Conservation (phyloP, 2,888 invertebrate species). For the Clunio marinus region DNA sequence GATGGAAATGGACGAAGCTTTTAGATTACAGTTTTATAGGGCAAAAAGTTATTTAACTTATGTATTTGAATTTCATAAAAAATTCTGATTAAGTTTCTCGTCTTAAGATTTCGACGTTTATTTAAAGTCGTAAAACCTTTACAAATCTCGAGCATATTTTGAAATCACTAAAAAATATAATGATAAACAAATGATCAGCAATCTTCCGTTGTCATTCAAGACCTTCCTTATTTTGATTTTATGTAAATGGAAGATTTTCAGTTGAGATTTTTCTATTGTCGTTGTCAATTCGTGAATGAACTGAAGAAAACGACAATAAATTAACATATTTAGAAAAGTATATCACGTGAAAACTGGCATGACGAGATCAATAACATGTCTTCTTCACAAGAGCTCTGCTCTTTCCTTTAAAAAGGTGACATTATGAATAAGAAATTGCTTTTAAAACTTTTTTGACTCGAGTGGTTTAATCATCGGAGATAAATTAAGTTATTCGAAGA, state of each 20-base stretch:
- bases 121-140: too few species aligned
- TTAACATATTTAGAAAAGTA: neutral
- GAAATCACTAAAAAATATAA: constrained; percentile 1
- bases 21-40: constrained; percentile 15
- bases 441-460: neutral
- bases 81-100: too few species aligned
- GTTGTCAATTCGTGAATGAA: neutral
- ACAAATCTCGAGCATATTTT: too few species aligned
- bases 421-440: too few species aligned
- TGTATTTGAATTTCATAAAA: too few species aligned
- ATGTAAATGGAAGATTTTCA: neutral
- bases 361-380: constrained; percentile 13
- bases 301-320: neutral
- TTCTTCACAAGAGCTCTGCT: neutral
- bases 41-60: neutral
- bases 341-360: too few species aligned
- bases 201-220: neutral
- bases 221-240: constrained; percentile 7
- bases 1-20: constrained; percentile 18
- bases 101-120: too few species aligned
- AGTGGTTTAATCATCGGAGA: constrained; percentile 5
- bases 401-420: neutral
- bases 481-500: constrained; percentile 15
- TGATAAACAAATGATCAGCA: constrained; percentile 3
- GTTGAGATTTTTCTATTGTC: too few species aligned